phyloP scores from a whole-genome alignment of 2,113 vertebrate genomes.

The Mesembrinibis cayennensis region DNA sequence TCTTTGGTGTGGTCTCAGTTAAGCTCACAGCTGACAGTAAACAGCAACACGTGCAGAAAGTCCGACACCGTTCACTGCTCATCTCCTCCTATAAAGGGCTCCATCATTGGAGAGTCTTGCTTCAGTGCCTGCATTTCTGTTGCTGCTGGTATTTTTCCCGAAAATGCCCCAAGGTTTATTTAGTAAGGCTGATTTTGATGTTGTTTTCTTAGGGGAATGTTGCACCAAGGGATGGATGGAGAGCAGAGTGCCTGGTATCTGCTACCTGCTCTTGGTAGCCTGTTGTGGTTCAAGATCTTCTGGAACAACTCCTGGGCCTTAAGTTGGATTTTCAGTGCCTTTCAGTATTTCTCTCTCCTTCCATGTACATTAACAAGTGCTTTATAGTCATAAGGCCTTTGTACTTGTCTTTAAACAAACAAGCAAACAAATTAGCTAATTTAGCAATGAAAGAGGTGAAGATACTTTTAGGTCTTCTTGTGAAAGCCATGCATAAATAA shows the following conservation, averaged over 20 bases:
- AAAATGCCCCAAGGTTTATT: rapidly evolving
- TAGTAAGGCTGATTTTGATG: not conserved
- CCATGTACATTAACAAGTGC: not conserved
- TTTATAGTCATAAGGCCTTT: not conserved
- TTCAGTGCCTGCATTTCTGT: rapidly evolving
- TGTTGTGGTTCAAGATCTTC: too few species aligned
- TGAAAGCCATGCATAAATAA: not conserved
- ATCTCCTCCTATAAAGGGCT: rapidly evolving
- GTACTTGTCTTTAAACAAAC: not conserved
- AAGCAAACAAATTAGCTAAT: not conserved
- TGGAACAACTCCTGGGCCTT: rapidly evolving
- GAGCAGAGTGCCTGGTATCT: too few species aligned
- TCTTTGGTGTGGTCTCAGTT: not conserved
- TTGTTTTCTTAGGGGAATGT: rapidly evolving
- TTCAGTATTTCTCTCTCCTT: not conserved
- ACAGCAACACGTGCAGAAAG: rapidly evolving
- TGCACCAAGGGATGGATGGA: not conserved
- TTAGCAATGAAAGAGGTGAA: not conserved
- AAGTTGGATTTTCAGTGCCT: not conserved
- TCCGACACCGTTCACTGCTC: rapidly evolving
- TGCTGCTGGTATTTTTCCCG: rapidly evolving
- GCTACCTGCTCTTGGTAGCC: not conserved
- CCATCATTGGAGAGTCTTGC: rapidly evolving
- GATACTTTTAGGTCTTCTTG: not conserved
- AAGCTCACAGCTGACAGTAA: not conserved